These are phyloP conservation scores for Elysia crispata DNA, from an alignment of 2,888 invertebrate genomes.

Conservation along the genomic window DNA sequence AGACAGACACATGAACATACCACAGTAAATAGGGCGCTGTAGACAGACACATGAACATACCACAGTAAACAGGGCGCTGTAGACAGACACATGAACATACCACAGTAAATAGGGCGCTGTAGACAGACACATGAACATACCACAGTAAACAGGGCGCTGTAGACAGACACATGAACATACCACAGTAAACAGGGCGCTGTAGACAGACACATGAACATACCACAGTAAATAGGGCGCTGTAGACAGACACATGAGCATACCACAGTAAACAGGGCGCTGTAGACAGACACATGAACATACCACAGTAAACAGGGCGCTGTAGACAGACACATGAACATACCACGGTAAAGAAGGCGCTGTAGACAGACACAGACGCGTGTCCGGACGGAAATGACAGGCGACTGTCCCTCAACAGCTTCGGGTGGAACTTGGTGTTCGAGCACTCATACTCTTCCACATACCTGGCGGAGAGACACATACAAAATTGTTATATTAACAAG, in stretches of 20 bases:
- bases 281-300: conserved; percentile 38
- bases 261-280: conserved; percentile 41
- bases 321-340: conserved; percentile 41
- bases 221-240: conserved; percentile 39
- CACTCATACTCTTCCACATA: conserved; percentile 42
- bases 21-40: conserved; percentile 39
- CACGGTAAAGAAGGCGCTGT: conserved; percentile 38
- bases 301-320: conserved; percentile 39
- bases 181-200: conserved; percentile 39
- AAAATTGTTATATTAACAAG: no score
- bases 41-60: conserved; percentile 38
- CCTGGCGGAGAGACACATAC: conserved; percentile 18
- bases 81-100: conserved; percentile 38
- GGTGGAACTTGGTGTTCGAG: conserved; percentile 37
- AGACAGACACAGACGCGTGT: conserved; percentile 43
- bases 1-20: conserved; percentile 38
- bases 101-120: conserved; percentile 39
- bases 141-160: conserved; percentile 39
- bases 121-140: conserved; percentile 38
- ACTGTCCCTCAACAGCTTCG: conserved; percentile 30
- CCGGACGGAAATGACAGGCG: conserved; percentile 47
- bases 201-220: conserved; percentile 38
- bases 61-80: conserved; percentile 39
- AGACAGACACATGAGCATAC: conserved; percentile 42
- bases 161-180: conserved; percentile 38